Percentiles rank a stretch among this genome's conserved stretches.
phyloP scores from a whole-genome alignment of 2,113 vertebrate genomes.

The Anas platyrhynchos region DNA sequence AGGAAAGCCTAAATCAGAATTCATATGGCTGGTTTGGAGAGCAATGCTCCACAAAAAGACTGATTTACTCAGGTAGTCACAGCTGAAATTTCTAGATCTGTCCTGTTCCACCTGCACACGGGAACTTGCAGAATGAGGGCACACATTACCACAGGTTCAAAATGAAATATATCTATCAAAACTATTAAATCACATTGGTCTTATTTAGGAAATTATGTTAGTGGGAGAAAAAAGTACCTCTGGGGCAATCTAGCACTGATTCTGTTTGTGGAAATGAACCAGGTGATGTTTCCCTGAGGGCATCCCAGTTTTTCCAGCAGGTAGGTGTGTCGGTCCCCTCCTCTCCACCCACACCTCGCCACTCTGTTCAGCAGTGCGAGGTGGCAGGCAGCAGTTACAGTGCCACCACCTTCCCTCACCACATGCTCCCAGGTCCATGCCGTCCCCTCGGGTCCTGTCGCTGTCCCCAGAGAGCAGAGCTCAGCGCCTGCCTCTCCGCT shows the following conservation, averaged over 20 bases:
- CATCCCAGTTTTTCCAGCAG: background rate
- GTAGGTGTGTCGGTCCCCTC: background rate
- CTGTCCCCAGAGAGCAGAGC: too few relatives aligned
- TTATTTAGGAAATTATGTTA: background rate
- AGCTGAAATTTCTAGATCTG: background rate
- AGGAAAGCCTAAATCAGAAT: background rate
- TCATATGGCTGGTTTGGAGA: background rate
- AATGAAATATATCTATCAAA: background rate
- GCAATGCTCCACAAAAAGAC: background rate
- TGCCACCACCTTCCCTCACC: background rate
- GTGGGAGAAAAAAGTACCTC: background rate
- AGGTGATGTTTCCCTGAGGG: fast-evolving
- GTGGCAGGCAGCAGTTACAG: background rate
- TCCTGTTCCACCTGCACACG: background rate
- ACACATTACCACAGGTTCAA: background rate
- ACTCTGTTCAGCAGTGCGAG: background rate
- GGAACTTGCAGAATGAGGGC: background rate
- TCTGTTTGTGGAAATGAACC: background rate
- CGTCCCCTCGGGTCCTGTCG: too few relatives aligned
- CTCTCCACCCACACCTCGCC: background rate
- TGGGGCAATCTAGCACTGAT: background rate
- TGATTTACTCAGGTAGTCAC: background rate
- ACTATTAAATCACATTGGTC: background rate
- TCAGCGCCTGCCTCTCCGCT: too few relatives aligned
- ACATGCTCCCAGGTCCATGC: too few relatives aligned